phyloP scores from a whole-genome alignment of 2,888 invertebrate species.

The Carcina quercana region DNA sequence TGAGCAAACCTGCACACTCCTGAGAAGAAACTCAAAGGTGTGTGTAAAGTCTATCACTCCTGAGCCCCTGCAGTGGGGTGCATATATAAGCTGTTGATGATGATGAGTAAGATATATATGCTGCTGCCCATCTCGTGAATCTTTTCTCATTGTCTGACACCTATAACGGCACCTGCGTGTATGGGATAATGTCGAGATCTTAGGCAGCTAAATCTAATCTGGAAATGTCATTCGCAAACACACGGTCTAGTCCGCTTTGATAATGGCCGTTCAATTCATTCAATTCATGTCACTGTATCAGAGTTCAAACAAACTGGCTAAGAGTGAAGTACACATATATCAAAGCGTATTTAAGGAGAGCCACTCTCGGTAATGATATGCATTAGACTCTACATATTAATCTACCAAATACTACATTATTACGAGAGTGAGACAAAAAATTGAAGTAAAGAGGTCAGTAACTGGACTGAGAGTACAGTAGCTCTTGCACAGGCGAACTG shows the following conservation, averaged over 20 bases:
- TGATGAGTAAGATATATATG: too few species aligned
- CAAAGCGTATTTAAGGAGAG: conserved; percentile 27
- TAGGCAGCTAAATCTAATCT: not conserved
- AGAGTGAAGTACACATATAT: conserved; percentile 9
- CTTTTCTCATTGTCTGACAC: too few species aligned
- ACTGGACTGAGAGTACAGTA: conserved; percentile 58
- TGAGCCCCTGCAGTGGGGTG: too few species aligned
- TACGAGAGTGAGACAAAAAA: conserved; percentile 42
- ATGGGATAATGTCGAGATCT: not conserved
- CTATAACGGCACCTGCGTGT: too few species aligned
- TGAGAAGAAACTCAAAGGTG: too few species aligned
- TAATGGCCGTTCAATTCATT: not conserved
- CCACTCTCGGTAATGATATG: conserved; percentile 67
- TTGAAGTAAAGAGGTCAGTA: conserved; percentile 56
- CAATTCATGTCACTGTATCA: not conserved
- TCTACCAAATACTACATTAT: conserved; percentile 56
- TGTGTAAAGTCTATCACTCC: too few species aligned
- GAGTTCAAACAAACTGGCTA: not conserved
- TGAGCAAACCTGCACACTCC: too few species aligned
- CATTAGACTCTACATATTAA: conserved; percentile 59
- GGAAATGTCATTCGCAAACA: not conserved
- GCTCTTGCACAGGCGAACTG: conserved; percentile 28
- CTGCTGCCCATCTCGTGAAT: too few species aligned
- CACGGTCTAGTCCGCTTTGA: not conserved
- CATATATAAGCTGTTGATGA: too few species aligned